Evolutionary conservation across 2,888 invertebrate genomes (phyloP), one percentile per base, ranked within the genome.

Genomic region (Ormyrus thymus): DNA sequence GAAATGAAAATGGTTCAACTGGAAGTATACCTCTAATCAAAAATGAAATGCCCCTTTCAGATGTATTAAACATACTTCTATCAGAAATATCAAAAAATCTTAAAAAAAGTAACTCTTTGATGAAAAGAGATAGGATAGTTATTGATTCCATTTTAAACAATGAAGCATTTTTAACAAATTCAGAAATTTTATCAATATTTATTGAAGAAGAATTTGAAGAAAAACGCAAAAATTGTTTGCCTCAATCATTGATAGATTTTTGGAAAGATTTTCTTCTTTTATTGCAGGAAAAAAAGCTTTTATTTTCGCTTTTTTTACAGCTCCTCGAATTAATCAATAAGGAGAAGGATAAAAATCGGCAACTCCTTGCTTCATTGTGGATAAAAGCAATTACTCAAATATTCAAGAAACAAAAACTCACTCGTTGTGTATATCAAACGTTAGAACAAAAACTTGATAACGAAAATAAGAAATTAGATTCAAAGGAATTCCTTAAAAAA

Each of bases 211-310:
- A 74, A 50, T 72, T 69, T 0, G 59, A 46, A 7, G 58, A 78
- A 51, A 62, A 66, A 9, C 66, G 62, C 4, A 78, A 76, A 29
- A 75, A 83, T 61, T 53, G 81, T 72, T 83, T 89, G 65, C 90
- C 90, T 11, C 51, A 58, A 29, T 76, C 80, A 43, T 87, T 91
- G 83, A 80, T 89, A 29, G 79, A 83, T 45, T 87, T 90, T 82
- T 94, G 94, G 92, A 91, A 92, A 86, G 89, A 91, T n/a, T 87
- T 93, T 68, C 88, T 93, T 10, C 88, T 89, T 69, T 90, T 92
- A 79, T 84, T 94, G 11, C 92, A 92, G 82, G 90, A 91, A 48
- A 91, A 91, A 86, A 90, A 92, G 79, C 85, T 93, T 64, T 83
- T 94, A 65, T 86, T 91, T 69, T 86, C 90, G 8, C 90, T 94